phyloP scores from a whole-genome alignment of 2,113 vertebrate genomes.

The Poeciliopsis retropinna region DNA sequence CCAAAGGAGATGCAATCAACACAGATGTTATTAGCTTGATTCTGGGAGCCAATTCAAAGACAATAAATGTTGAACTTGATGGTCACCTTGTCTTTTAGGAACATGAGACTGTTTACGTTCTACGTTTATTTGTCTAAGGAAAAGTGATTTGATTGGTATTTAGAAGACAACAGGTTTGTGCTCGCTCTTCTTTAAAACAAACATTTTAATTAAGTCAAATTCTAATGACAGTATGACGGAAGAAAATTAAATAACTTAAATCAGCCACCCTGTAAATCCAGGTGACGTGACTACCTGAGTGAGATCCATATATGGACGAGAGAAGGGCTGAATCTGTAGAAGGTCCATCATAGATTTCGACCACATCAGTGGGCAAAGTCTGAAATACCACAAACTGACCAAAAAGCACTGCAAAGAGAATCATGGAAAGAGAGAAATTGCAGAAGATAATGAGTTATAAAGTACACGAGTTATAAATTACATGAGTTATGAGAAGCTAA shows the following conservation, averaged over 20 bases:
- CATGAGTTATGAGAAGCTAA: neutral
- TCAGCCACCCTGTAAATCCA: neutral
- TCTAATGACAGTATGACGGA: neutral
- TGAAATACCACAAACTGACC: slow-evolving; percentile 99
- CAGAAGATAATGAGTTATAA: neutral
- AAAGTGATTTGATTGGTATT: no score
- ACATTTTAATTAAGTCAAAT: neutral
- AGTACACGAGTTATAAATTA: no score
- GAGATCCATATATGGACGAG: slow-evolving; percentile 94
- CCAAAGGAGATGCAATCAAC: slow-evolving; percentile 1
- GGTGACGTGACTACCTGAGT: slow-evolving; percentile 86
- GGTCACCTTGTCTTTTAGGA: no score
- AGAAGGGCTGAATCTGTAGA: slow-evolving; percentile 89
- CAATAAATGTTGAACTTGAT: no score
- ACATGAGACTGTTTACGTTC: no score
- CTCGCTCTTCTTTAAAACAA: neutral
- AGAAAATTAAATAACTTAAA: neutral
- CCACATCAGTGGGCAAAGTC: slow-evolving; percentile 90
- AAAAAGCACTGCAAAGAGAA: slow-evolving; percentile 87
- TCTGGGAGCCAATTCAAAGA: no score
- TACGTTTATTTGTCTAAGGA: no score
- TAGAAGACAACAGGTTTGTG: neutral
- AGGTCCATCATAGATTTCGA: slow-evolving; percentile 93
- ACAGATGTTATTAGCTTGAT: neutral
- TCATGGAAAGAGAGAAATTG: neutral